Evolutionary conservation across 2,888 invertebrate genomes (phyloP), one percentile per base, ranked within the genome.

Genomic region (Dusona sp.): DNA sequence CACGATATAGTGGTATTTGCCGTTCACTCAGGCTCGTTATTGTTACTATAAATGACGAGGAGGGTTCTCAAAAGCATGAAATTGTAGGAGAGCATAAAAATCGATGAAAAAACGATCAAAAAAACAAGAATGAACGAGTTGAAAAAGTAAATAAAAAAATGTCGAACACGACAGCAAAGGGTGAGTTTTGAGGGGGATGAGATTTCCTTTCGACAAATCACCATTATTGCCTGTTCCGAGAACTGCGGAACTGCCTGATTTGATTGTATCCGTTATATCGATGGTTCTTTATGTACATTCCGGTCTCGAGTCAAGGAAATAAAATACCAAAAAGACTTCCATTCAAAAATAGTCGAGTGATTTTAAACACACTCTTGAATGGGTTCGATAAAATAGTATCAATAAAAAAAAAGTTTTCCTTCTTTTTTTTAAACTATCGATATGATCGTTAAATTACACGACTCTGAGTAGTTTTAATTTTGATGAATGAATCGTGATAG

Each of bases 401-500:
- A 16, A 48, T 19, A 16, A 48, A 19, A n/a, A 48, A 48, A 48
- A 19, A n/a, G 16, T 45, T 45, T 16, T 45, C 7, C 4, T 0
- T 19, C 19, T 4, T 48, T 4, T 48, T 48, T 48, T 48, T 48
- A 0, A 19, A 48, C n/a, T 3, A 48, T 48, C 7, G n/a, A n/a
- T 7, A 29, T 3, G 1, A 29, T 61, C 16, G 29, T 61, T 13
- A 1, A 16, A 29, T 61, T 29, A 29, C 16, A 7, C 6, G 29
- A 57, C 11, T 61, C 16, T 61, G 4, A 29, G 16, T 61, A 4
- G 13, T 57, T 57, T 25, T 25, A 11, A 25, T 67, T 75, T 22
- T 33, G 11, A 75, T 29, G 45, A 68, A 78, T 61, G 72, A 67
- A 75, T 70, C 70, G 29, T 79, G 29, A 74, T 68, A 54, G 73